phyloP scores from a whole-genome alignment of 2,113 vertebrate genomes.

The Gnathonemus longibarbis region DNA sequence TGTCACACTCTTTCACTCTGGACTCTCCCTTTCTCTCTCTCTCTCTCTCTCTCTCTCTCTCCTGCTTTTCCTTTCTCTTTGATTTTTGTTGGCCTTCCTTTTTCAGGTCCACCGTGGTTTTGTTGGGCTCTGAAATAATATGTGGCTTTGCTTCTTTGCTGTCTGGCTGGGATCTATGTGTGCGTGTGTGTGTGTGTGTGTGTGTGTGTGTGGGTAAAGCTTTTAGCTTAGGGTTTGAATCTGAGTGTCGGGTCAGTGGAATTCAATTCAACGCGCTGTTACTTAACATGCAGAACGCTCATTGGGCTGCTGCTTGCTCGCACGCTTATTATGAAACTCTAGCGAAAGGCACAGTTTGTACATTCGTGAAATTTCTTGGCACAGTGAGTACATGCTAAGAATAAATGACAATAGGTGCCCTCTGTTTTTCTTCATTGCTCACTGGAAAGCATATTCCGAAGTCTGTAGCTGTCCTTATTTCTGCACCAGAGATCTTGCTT shows the following conservation, averaged over 20 bases:
- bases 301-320: not conserved
- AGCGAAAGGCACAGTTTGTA: not conserved
- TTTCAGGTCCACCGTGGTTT: conserved; percentile 1
- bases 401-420: not conserved
- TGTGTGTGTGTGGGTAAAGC: not conserved
- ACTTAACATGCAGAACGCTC: not conserved
- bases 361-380: conserved; percentile 2
- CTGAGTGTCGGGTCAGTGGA: not conserved
- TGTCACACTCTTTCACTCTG: conserved; percentile 56
- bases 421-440: not conserved
- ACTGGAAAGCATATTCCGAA: not conserved
- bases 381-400: not conserved
- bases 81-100: conserved; percentile 3
- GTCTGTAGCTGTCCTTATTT: not conserved
- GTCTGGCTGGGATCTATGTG: not conserved
- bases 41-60: conserved; percentile 32
- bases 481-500: not conserved
- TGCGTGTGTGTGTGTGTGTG: not conserved
- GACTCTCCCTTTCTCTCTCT: conserved; percentile 42
- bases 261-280: not conserved
- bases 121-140: not conserved
- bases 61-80: conserved; percentile 13
- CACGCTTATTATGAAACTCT: not conserved
- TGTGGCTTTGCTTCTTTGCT: not conserved
- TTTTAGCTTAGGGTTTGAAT: not conserved